These are phyloP conservation scores for Oostethus manadensis DNA, from an alignment of 2,113 vertebrate genomes.

Conservation along the genomic window DNA sequence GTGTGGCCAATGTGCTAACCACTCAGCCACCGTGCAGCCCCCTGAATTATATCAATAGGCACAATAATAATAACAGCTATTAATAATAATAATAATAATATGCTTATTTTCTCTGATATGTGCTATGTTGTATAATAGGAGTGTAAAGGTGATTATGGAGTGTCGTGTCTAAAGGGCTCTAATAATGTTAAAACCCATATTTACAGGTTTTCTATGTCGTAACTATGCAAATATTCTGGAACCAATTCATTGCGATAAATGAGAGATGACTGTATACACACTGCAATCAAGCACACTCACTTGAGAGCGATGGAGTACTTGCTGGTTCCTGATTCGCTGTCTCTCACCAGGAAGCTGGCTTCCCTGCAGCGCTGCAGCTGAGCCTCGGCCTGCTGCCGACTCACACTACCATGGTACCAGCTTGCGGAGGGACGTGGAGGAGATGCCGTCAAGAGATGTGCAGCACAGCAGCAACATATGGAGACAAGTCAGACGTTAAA, in stretches of 20 bases:
- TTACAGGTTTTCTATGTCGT: too few relatives aligned
- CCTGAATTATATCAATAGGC: too few relatives aligned
- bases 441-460: background rate
- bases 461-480: slow-evolving; percentile 43
- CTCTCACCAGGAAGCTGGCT: slow-evolving; percentile 90
- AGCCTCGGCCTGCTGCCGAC: slow-evolving; percentile 86
- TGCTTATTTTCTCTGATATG: too few relatives aligned
- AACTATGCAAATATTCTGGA: too few relatives aligned
- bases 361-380: slow-evolving; percentile 86
- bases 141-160: too few relatives aligned
- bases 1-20: too few relatives aligned
- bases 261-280: background rate
- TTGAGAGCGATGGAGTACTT: slow-evolving; percentile 95
- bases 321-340: slow-evolving; percentile 89
- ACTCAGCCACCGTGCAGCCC: too few relatives aligned
- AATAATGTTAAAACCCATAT: too few relatives aligned
- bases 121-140: too few relatives aligned
- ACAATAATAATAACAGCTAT: too few relatives aligned
- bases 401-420: slow-evolving; percentile 94
- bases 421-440: slow-evolving; percentile 54
- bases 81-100: too few relatives aligned
- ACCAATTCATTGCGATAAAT: background rate
- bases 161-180: too few relatives aligned
- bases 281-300: slow-evolving; percentile 68
- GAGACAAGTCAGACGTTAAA: slow-evolving; percentile 45